phyloP scores from a whole-genome alignment of 2,113 vertebrate species.

The Gambusia holbrooki region DNA sequence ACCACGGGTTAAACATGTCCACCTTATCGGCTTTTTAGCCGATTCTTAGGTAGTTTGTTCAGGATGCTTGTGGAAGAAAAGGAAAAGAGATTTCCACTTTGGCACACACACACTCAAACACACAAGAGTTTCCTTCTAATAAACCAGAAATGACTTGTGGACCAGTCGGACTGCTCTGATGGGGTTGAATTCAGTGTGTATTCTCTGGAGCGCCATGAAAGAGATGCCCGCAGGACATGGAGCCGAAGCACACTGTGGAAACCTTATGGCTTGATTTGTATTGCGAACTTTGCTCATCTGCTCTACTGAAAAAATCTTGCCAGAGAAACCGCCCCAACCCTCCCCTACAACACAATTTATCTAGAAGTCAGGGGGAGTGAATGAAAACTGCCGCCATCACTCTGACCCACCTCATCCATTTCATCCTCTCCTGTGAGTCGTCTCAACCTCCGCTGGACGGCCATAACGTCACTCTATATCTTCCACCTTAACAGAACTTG shows the following conservation, averaged over 20 bases:
- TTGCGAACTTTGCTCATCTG: slow-evolving; percentile 63
- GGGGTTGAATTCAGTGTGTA: slow-evolving; percentile 39
- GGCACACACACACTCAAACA: background rate
- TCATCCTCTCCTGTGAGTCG: slow-evolving; percentile 64
- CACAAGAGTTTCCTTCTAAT: slow-evolving; percentile 22
- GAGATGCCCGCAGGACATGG: slow-evolving; percentile 60
- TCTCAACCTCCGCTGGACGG: slow-evolving; percentile 50
- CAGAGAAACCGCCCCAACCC: slow-evolving; percentile 40
- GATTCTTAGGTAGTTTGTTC: background rate
- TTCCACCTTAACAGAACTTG: slow-evolving; percentile 56
- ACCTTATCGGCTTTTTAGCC: background rate
- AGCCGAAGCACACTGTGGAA: slow-evolving; percentile 36
- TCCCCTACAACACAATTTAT: slow-evolving; percentile 58
- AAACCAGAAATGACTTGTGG: slow-evolving; percentile 60
- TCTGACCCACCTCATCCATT: slow-evolving; percentile 62
- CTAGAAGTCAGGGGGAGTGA: slow-evolving; percentile 47
- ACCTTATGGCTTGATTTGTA: slow-evolving; percentile 67
- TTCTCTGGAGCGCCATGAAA: slow-evolving; percentile 58
- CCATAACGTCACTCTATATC: slow-evolving; percentile 66
- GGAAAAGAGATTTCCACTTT: slow-evolving; percentile 28
- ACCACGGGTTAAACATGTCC: background rate
- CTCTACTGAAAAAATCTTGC: slow-evolving; percentile 53
- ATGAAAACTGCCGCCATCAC: slow-evolving; percentile 53
- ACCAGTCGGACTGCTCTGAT: slow-evolving; percentile 47
- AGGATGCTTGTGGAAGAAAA: slow-evolving; percentile 49